These are phyloP conservation scores for Acanthaster planci DNA, from an alignment of 35 echinoderm and acorn worm species.

Conservation along the genomic window DNA sequence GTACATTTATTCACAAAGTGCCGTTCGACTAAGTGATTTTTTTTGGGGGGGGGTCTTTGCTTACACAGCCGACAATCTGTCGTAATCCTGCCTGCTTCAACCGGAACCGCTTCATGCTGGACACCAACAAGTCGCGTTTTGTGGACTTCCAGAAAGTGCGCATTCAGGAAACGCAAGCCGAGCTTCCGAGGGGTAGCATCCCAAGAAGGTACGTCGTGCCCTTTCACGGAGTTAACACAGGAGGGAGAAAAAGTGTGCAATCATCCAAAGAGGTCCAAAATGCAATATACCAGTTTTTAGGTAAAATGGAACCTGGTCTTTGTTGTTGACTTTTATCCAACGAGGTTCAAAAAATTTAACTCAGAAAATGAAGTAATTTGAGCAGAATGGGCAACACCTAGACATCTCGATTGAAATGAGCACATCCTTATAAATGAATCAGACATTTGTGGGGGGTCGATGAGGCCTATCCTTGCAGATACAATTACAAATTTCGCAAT, in stretches of 20 bases:
- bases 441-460: no score
- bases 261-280: not conserved
- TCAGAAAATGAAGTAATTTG: no score
- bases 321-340: no score
- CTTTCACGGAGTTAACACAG: not conserved
- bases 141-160: slow-evolving; percentile 99
- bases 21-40: no score
- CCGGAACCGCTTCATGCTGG: slow-evolving; percentile 83
- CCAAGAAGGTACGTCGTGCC: slow-evolving; percentile 76
- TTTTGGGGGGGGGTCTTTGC: no score
- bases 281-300: not conserved
- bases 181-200: slow-evolving; percentile 95
- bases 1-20: no score
- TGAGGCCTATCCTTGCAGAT: no score
- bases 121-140: slow-evolving; percentile 99
- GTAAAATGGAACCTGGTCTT: not conserved
- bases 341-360: no score
- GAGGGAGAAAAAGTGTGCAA: not conserved
- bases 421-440: no score
- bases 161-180: slow-evolving; percentile 95
- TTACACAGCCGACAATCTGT: slow-evolving; percentile 84
- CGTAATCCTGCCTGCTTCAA: slow-evolving; percentile 89
- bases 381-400: no score
- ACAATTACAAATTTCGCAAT: no score
- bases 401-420: no score